Evolutionary conservation across 1,140 invertebrate genomes (phyloP).

Genomic region (Drosophila dunni): DNA sequence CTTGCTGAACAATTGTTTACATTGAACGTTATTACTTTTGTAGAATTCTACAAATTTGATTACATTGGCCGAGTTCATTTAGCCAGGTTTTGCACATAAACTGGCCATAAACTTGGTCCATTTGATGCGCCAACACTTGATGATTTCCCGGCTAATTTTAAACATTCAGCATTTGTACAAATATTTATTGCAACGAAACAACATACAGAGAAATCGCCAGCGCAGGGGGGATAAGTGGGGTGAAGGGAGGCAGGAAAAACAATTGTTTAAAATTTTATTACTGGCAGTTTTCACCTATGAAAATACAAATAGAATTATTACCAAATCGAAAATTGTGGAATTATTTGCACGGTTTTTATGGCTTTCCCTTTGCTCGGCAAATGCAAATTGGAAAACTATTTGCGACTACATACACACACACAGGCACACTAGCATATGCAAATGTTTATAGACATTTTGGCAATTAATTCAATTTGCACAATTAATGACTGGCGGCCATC

Average conservation of each 20-base stretch:
- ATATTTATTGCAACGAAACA: constrained; percentile 49
- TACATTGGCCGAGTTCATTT: constrained; percentile 35
- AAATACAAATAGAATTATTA: constrained; percentile 52
- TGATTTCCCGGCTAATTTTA: constrained; percentile 39
- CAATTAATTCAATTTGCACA: constrained; percentile 79
- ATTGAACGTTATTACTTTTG: constrained; percentile 21
- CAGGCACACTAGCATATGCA: constrained; percentile 18
- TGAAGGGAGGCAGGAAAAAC: constrained; percentile 16
- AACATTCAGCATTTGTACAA: constrained; percentile 45
- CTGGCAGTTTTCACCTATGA: constrained; percentile 66
- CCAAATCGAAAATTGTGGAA: constrained; percentile 37
- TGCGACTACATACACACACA: not conserved
- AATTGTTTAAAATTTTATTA: constrained; percentile 70
- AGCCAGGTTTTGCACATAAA: constrained; percentile 16
- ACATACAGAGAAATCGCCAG: constrained; percentile 19
- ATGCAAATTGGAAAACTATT: constrained; percentile 32
- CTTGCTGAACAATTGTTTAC: not conserved
- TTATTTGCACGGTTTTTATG: constrained; percentile 54
- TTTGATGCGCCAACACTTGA: constrained; percentile 27
- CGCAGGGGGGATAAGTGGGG: constrained; percentile 5
- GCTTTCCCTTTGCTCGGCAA: constrained; percentile 50
- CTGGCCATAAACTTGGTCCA: constrained; percentile 27
- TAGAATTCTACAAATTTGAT: constrained; percentile 30
- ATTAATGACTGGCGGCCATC: constrained; percentile 60
- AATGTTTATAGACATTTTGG: constrained; percentile 69